Evolutionary conservation across 2,888 invertebrate species (phyloP), one percentile per base, ranked within the genome.

Genomic region (Acholoe squamosa): DNA sequence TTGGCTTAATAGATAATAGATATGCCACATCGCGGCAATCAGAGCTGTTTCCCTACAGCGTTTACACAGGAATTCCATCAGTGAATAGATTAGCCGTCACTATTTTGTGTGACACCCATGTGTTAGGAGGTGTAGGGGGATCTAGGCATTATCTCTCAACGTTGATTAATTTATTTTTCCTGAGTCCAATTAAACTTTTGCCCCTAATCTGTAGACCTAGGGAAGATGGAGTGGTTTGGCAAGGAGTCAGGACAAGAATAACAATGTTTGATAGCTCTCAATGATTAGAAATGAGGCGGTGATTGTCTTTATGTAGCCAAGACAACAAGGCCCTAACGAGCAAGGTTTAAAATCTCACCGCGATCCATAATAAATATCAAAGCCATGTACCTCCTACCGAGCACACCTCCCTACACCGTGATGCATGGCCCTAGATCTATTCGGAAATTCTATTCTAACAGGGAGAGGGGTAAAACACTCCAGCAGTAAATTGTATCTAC

Each of bases 321-420:
- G n/a, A 71, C 71, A 71, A 71, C 28, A 71, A 71, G 71, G 71
- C 5, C 28, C 71, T 71, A 71, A 71, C 71, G 71, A 71, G 28
- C 14, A 28, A 16, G 5, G 14, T 14, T 61, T 71, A 14, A 71
- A 71, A 71, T 28, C 14, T 28, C 25, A n/a, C 28, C 71, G 3
- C 71, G 14, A 71, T n/a, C 71, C 28, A 71, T 71, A 28, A 71
- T 71, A 28, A 71, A 71, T 71, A 71, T n/a, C 43, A 28, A 71
- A 1, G 28, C 71, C 25, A 22, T 28, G 14, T 71, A 28, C 71
- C 71, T 28, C 71, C 71, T 14, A 5, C 28, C 14, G 14, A 25
- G 71, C 31, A 19, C n/a, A 61, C 25, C 28, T 28, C 25, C 25
- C 71, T 5, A 25, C 71, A 14, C 5, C 25, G 0, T 71, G 71